Evolutionary conservation across 2,888 invertebrate genomes (phyloP).

Genomic region (Saturnia japonica): DNA sequence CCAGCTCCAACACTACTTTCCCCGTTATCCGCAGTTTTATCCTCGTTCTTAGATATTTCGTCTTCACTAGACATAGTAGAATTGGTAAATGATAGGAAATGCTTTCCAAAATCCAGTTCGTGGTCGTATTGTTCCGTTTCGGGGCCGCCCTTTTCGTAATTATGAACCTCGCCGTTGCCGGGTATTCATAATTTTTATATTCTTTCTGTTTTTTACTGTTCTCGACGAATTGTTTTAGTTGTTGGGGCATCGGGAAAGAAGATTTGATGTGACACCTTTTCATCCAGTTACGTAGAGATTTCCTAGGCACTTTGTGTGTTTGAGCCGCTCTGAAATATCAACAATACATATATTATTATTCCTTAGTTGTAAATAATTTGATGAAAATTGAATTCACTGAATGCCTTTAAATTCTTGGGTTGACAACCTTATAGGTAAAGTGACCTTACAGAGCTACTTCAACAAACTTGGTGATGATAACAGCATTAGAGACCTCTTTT

Average conservation of each 20-base stretch:
- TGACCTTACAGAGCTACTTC: no score
- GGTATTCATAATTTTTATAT: constrained; percentile 50
- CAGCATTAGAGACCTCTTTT: no score
- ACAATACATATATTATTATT: not conserved
- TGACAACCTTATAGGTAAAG: no score
- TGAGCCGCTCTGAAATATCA: constrained; percentile 78
- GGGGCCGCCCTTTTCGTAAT: constrained; percentile 47
- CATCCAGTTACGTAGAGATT: constrained; percentile 84
- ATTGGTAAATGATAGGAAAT: constrained; percentile 58
- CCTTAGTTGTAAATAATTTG: no score
- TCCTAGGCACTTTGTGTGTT: constrained; percentile 82
- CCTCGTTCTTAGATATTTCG: constrained; percentile 45
- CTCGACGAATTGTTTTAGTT: constrained; percentile 80
- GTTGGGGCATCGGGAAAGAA: constrained; percentile 82
- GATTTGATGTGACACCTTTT: constrained; percentile 83
- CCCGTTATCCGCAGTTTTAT: constrained; percentile 37
- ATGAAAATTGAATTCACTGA: not conserved
- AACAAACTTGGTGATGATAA: no score
- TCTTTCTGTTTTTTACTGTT: constrained; percentile 78
- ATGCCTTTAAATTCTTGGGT: no score
- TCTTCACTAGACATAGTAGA: constrained; percentile 63
- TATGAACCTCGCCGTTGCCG: constrained; percentile 35
- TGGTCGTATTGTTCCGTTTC: constrained; percentile 53
- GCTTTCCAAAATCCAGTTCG: constrained; percentile 71
- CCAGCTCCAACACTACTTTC: constrained; percentile 41